Conservation (phyloP, 2,888 invertebrate genomes). For the Eugnorisma glareosa region DNA sequence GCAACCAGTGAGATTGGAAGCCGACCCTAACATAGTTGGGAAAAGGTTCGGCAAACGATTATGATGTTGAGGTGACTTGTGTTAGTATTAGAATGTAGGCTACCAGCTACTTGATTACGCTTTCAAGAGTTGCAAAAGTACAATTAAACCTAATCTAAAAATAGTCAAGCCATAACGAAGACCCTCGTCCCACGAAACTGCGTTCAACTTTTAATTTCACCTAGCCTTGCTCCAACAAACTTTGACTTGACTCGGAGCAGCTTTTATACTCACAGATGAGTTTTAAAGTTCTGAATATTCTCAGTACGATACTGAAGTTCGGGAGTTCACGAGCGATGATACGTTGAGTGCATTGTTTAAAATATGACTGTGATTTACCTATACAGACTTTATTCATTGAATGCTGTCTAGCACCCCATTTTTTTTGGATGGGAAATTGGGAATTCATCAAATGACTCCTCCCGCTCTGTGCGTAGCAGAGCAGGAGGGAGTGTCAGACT, state of each 20-base stretch:
- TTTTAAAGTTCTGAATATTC: slow-evolving; percentile 20
- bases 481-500: too few species aligned
- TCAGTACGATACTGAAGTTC: background rate
- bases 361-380: background rate
- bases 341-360: background rate
- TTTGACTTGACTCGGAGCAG: slow-evolving; percentile 15
- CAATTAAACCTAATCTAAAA: too few species aligned
- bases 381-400: too few species aligned
- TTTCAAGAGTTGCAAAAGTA: too few species aligned
- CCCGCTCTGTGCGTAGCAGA: too few species aligned
- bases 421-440: too few species aligned
- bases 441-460: too few species aligned
- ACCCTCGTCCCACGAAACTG: background rate
- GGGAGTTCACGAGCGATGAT: background rate
- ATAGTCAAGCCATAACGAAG: too few species aligned
- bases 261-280: slow-evolving; percentile 25
- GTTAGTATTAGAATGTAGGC: too few species aligned
- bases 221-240: slow-evolving; percentile 3
- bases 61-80: background rate
- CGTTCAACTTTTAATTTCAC: slow-evolving; percentile 16
- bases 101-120: too few species aligned
- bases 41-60: background rate
- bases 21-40: background rate
- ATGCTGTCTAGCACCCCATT: too few species aligned
- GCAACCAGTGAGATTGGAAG: background rate